phyloP scores from a whole-genome alignment of 2,888 invertebrate genomes.

The Maniola hyperantus region DNA sequence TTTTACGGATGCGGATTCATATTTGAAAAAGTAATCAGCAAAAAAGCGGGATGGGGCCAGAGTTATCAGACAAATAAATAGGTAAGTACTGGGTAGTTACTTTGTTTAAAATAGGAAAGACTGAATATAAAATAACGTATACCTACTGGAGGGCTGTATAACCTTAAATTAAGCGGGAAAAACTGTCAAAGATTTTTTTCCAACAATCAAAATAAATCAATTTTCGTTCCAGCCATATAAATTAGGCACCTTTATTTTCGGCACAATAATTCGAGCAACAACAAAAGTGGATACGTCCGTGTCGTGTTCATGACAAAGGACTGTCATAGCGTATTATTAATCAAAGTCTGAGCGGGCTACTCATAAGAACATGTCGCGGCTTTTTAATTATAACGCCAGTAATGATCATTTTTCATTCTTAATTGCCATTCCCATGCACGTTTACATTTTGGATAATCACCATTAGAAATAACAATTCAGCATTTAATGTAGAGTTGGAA shows the following conservation, averaged over 20 bases:
- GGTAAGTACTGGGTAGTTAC: too few relatives aligned
- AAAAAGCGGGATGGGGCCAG: too few relatives aligned
- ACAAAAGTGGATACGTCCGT: constrained; percentile 44
- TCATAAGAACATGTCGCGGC: constrained; percentile 62
- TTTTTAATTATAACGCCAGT: constrained; percentile 77
- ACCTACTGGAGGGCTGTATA: too few relatives aligned
- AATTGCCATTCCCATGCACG: constrained; percentile 71
- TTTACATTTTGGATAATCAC: constrained; percentile 72
- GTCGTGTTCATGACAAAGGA: constrained; percentile 56
- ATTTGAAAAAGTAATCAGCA: too few relatives aligned
- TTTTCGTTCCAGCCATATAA: not conserved
- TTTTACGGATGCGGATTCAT: too few relatives aligned
- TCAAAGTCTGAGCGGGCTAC: constrained; percentile 70
- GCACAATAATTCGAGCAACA: constrained; percentile 43
- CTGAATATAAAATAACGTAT: too few relatives aligned
- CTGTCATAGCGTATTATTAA: constrained; percentile 74
- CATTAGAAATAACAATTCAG: constrained; percentile 60
- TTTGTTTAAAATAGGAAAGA: too few relatives aligned
- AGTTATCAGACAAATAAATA: too few relatives aligned
- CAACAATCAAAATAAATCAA: constrained; percentile 1
- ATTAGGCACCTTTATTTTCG: constrained; percentile 15
- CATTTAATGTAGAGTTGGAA: constrained; percentile 39
- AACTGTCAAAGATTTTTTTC: not conserved
- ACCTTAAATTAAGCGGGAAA: too few relatives aligned
- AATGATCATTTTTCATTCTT: constrained; percentile 81